A percentile compares a stretch with the other conserved stretches of the same genome.
phyloP scores from a whole-genome alignment of 2,888 invertebrate genomes.

The Mactromeris polynyma region DNA sequence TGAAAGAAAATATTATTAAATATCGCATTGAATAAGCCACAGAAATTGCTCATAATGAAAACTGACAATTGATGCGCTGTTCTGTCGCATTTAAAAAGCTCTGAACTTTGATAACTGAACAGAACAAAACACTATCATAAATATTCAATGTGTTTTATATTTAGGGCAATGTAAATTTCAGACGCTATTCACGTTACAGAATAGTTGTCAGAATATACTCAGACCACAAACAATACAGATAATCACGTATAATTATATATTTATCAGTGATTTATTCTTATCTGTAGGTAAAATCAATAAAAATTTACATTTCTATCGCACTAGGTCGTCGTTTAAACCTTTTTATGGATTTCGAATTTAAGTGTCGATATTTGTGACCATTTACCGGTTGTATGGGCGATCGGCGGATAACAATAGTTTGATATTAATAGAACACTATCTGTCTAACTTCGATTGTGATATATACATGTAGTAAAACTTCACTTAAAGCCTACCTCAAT shows the following conservation, averaged over 20 bases:
- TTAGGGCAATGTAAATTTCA: neutral
- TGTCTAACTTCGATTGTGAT: no score
- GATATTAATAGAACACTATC: no score
- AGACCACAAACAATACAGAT: neutral
- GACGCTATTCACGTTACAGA: neutral
- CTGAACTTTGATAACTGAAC: neutral
- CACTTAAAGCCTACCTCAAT: no score
- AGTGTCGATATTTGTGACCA: neutral
- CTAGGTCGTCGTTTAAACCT: neutral
- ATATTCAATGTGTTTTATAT: neutral
- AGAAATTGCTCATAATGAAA: neutral
- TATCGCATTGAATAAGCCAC: neutral
- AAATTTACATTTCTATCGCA: neutral
- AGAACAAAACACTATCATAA: neutral
- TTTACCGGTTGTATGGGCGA: neutral
- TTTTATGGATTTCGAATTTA: conserved; percentile 6
- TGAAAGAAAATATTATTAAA: neutral
- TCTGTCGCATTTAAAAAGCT: no score
- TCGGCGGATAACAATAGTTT: neutral
- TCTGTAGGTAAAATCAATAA: neutral
- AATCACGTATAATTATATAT: neutral
- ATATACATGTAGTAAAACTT: no score
- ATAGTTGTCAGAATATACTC: neutral
- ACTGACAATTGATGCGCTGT: neutral
- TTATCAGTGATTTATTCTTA: neutral